These are phyloP conservation scores for Thamnophis elegans DNA, from an alignment of 2,797 vertebrate species.

Conservation along the genomic window DNA sequence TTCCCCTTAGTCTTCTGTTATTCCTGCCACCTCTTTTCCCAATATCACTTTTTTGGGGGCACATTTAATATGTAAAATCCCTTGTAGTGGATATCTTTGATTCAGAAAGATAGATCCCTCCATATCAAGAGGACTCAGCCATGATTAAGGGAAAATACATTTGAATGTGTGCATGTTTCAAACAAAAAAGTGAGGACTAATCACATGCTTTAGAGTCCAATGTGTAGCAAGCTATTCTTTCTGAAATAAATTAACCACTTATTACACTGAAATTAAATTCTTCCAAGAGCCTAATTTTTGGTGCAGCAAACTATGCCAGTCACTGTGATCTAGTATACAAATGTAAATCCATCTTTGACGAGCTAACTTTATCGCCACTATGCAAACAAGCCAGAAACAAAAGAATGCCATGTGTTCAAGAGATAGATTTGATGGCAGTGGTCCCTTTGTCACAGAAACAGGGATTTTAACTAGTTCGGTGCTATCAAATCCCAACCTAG, in stretches of 20 bases:
- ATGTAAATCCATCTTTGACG: neutral
- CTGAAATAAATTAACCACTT: neutral
- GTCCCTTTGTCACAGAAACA: slow-evolving; percentile 9
- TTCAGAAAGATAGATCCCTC: neutral
- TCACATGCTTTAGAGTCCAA: neutral
- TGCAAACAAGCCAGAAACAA: neutral
- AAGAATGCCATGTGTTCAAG: neutral
- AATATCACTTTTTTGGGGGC: neutral
- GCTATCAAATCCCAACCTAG: slow-evolving; percentile 18
- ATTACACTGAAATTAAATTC: neutral
- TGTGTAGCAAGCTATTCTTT: neutral
- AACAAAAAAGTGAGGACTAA: neutral
- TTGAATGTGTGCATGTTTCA: neutral
- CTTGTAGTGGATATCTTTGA: neutral
- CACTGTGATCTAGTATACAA: neutral
- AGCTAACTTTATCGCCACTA: neutral
- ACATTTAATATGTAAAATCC: neutral
- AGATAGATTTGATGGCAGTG: neutral
- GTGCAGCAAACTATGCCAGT: neutral
- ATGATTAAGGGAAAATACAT: neutral
- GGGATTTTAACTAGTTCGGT: slow-evolving; percentile 11
- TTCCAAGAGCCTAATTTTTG: neutral
- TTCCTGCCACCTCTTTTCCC: neutral
- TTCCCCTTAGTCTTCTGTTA: neutral
- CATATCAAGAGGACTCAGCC: neutral